Evolutionary conservation across 2,888 invertebrate species (phyloP).

Genomic region (Taphrorychus bicolor): DNA sequence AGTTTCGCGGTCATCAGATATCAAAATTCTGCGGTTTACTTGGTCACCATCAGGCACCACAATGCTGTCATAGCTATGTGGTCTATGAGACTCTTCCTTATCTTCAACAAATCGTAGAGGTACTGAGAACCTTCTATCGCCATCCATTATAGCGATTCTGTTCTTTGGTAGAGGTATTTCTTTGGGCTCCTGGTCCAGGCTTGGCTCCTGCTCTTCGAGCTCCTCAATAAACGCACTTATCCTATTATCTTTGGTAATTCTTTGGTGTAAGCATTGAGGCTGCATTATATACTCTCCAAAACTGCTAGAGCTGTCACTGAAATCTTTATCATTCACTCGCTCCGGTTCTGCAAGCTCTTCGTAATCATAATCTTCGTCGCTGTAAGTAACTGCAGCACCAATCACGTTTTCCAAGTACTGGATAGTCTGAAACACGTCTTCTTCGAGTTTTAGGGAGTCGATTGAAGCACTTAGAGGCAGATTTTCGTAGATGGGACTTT

Average conservation of each 20-base stretch:
- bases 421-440: conserved; percentile 28
- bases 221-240: conserved; percentile 28
- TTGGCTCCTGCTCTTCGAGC: conserved; percentile 15
- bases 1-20: background rate
- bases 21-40: too few species aligned
- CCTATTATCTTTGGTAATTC: conserved; percentile 25
- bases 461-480: conserved; percentile 9
- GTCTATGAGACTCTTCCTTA: background rate
- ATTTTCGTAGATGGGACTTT: conserved; percentile 29
- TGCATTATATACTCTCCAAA: conserved; percentile 23
- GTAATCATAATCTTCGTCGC: conserved; percentile 19
- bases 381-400: conserved; percentile 17
- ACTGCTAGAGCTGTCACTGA: conserved; percentile 35
- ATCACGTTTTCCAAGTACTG: conserved; percentile 31
- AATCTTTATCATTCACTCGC: conserved; percentile 18
- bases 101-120: conserved; percentile 12
- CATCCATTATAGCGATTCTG: background rate
- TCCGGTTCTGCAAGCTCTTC: background rate
- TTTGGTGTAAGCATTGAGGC: conserved; percentile 16
- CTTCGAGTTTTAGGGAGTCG: conserved; percentile 24
- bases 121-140: conserved; percentile 19
- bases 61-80: conserved; percentile 20
- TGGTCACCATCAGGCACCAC: background rate
- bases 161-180: conserved; percentile 27
- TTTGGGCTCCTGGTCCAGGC: conserved; percentile 23